These are phyloP conservation scores for Batillaria attramentaria DNA, from an alignment of 1,140 invertebrate species.

Conservation along the genomic window DNA sequence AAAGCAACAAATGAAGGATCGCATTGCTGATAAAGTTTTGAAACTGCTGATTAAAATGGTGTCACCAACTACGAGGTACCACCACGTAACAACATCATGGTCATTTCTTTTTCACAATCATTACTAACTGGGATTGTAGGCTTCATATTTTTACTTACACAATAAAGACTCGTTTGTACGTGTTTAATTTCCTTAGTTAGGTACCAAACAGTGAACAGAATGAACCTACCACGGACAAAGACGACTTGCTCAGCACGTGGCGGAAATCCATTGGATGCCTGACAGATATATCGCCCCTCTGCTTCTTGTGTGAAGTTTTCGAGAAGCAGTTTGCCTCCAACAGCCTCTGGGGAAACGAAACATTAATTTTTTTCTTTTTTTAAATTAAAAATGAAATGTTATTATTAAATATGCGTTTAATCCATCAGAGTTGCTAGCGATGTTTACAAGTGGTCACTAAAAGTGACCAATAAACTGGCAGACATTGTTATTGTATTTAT, in stretches of 20 bases:
- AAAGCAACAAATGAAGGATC: not conserved
- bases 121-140: no score
- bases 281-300: conserved; percentile 1
- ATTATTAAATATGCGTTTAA: not conserved
- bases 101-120: no score
- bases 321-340: not conserved
- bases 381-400: not conserved
- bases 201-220: not conserved
- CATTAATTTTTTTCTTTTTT: not conserved
- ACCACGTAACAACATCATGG: not conserved
- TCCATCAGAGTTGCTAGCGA: not conserved
- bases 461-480: no score
- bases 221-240: not conserved
- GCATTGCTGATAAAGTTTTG: not conserved
- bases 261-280: not conserved
- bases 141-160: no score
- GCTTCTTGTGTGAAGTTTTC: not conserved
- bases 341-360: not conserved
- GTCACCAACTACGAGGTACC: not conserved
- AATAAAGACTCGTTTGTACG: no score
- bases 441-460: not conserved
- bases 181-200: no score
- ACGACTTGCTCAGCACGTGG: not conserved
- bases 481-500: no score
- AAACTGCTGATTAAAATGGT: not conserved